These are phyloP conservation scores for Staurois parvus DNA, from an alignment of 2,797 vertebrate species.

Conservation along the genomic window DNA sequence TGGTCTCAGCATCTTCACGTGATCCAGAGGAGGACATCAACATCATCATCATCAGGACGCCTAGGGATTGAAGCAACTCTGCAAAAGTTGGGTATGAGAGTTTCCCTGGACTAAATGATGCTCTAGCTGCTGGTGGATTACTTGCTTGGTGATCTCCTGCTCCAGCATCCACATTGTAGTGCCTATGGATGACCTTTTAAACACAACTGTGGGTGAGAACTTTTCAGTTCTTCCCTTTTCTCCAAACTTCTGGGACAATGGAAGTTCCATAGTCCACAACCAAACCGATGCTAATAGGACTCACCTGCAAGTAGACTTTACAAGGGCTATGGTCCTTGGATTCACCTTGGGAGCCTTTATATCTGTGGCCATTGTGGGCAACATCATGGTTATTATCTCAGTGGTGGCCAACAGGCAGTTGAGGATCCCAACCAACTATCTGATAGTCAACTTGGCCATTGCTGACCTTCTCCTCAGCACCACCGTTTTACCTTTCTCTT, in stretches of 20 bases:
- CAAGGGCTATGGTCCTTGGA: slow-evolving; percentile 86
- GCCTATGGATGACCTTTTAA: slow-evolving; percentile 89
- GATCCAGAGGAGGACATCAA: background rate
- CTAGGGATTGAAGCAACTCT: background rate
- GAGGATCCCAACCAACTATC: slow-evolving; percentile 95
- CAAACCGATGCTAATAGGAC: slow-evolving; percentile 79
- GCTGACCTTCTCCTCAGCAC: slow-evolving; percentile 94
- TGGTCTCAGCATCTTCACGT: background rate
- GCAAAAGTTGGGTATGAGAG: background rate
- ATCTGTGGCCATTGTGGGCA: slow-evolving; percentile 92
- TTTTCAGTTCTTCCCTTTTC: slow-evolving; percentile 79
- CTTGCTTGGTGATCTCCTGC: slow-evolving; percentile 27
- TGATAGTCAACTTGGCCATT: slow-evolving; percentile 95
- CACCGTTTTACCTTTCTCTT: slow-evolving; percentile 94
- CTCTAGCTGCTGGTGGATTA: background rate
- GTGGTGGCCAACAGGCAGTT: slow-evolving; percentile 97
- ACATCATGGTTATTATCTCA: slow-evolving; percentile 95
- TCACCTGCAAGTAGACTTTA: slow-evolving; percentile 79
- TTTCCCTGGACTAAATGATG: background rate
- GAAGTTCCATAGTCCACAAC: slow-evolving; percentile 73
- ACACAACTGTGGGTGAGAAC: slow-evolving; percentile 88
- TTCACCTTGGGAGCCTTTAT: slow-evolving; percentile 94
- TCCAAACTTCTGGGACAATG: slow-evolving; percentile 71
- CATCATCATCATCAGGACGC: too few relatives aligned
- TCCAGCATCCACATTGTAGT: slow-evolving; percentile 58